Conservation (phyloP, 2,113 vertebrate genomes). For the Labeo catla region DNA sequence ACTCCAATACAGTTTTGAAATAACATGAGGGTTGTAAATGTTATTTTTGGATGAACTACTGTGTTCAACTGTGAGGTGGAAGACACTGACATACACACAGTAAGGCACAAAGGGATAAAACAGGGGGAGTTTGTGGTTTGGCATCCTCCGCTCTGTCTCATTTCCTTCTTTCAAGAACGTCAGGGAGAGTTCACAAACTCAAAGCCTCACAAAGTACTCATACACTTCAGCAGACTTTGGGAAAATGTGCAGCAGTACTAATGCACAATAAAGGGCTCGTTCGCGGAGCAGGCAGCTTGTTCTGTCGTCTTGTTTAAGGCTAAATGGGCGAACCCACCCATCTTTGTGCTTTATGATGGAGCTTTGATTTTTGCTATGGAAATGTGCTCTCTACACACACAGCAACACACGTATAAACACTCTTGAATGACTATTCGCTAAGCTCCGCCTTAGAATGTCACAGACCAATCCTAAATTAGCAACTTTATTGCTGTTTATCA, state of each 20-base stretch:
- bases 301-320: constrained; percentile 19
- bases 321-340: background rate
- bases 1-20: background rate
- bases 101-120: constrained; percentile 67
- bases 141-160: background rate
- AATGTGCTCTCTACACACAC: background rate
- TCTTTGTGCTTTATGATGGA: constrained; percentile 19
- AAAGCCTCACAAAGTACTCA: background rate
- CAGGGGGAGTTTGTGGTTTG: constrained; percentile 43
- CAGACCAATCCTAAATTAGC: background rate
- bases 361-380: constrained; percentile 5
- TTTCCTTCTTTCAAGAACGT: background rate
- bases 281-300: background rate
- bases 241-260: background rate
- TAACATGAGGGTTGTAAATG: background rate
- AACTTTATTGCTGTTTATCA: background rate
- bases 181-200: background rate
- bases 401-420: background rate
- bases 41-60: background rate
- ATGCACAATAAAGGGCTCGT: constrained; percentile 16
- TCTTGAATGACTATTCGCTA: background rate
- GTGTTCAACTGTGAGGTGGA: constrained; percentile 10
- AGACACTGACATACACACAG: constrained; percentile 26
- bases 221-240: background rate
- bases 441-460: background rate